Evolutionary conservation across 2,888 invertebrate species (phyloP).

Genomic region (Caenorhabditis sp.): DNA sequence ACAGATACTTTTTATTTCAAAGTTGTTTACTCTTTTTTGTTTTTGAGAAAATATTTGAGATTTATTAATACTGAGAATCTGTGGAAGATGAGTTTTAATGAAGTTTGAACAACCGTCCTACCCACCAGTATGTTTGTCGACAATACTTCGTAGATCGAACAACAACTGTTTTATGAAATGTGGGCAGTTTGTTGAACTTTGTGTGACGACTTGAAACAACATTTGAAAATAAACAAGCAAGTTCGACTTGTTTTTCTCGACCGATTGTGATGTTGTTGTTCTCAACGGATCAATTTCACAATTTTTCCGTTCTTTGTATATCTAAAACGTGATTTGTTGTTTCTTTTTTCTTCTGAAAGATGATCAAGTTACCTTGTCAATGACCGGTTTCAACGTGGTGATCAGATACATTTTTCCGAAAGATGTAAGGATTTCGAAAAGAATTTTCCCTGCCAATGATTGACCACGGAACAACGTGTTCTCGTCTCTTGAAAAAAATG

Average conservation of each 20-base stretch:
- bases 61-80: no score
- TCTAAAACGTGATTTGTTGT: conserved; percentile 43
- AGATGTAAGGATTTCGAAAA: conserved; percentile 68
- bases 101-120: no score
- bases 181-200: conserved; percentile 63
- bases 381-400: conserved; percentile 63
- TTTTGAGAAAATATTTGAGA: no score
- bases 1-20: no score
- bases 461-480: conserved; percentile 70
- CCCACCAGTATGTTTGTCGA: conserved; percentile 45
- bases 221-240: conserved; percentile 63
- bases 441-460: conserved; percentile 64
- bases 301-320: conserved; percentile 64
- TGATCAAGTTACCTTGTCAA: conserved; percentile 58
- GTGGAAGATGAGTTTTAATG: no score
- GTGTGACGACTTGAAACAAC: conserved; percentile 62
- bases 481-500: conserved; percentile 55
- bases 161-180: conserved; percentile 59
- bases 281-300: conserved; percentile 69
- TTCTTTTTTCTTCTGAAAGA: neutral
- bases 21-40: no score
- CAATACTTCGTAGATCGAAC: conserved; percentile 63
- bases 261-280: conserved; percentile 31
- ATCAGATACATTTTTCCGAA: conserved; percentile 66
- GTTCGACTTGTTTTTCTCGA: conserved; percentile 41